These are phyloP conservation scores for Aleiodes testaceus DNA, from an alignment of 2,888 invertebrate species.

Conservation along the genomic window DNA sequence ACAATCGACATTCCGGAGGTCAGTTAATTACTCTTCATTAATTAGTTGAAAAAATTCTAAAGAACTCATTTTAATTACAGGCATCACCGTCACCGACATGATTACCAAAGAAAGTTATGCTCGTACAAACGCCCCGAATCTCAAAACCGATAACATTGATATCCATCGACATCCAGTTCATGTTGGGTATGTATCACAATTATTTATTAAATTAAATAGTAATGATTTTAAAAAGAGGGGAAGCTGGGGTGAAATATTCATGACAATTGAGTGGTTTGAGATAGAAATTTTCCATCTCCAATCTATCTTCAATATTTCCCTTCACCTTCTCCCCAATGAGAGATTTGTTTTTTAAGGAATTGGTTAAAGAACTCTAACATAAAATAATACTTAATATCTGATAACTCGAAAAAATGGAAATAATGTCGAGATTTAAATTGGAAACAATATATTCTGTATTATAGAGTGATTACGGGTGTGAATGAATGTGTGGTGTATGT, in stretches of 20 bases:
- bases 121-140: slow-evolving; percentile 74
- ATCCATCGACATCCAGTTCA: slow-evolving; percentile 79
- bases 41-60: background rate
- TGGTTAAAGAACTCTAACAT: background rate
- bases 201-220: slow-evolving; percentile 6
- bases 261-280: too few species aligned
- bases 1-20: slow-evolving; percentile 76
- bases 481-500: slow-evolving; percentile 62
- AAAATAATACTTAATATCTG: background rate
- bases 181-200: slow-evolving; percentile 76
- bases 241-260: too few species aligned
- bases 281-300: too few species aligned
- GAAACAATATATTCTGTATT: slow-evolving; percentile 72
- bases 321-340: too few species aligned
- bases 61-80: slow-evolving; percentile 51
- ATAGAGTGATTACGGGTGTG: slow-evolving; percentile 67
- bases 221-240: slow-evolving; percentile 12
- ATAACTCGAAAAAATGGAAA: background rate
- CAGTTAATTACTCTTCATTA: slow-evolving; percentile 47
- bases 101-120: slow-evolving; percentile 73
- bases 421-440: background rate
- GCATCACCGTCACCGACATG: slow-evolving; percentile 70
- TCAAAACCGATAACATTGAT: slow-evolving; percentile 78
- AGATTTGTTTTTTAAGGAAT: slow-evolving; percentile 13
- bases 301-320: too few species aligned